phyloP scores from a whole-genome alignment of 2,113 vertebrate species.

The Chlorocebus sabaeus region DNA sequence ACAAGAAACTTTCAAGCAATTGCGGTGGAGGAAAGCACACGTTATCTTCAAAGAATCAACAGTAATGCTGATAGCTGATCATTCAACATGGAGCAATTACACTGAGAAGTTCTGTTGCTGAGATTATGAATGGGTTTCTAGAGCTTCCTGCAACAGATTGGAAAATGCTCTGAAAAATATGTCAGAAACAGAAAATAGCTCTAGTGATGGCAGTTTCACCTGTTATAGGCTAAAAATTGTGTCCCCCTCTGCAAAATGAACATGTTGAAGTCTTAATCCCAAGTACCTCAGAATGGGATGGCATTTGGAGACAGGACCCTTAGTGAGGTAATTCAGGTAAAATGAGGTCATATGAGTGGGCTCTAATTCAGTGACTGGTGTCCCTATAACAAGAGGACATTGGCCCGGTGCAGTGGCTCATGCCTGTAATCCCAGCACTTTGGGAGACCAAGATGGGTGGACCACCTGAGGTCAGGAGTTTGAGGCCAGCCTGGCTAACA shows the following conservation, averaged over 20 bases:
- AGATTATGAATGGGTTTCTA: accelerated
- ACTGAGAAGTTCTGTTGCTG: background rate
- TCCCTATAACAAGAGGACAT: background rate
- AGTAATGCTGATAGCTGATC: too few species aligned
- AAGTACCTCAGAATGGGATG: background rate
- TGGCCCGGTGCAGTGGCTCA: too few species aligned
- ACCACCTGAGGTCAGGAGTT: too few species aligned
- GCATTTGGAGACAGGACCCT: background rate
- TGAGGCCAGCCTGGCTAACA: too few species aligned
- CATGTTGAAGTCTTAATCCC: background rate
- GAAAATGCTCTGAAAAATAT: background rate
- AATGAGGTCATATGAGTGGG: background rate
- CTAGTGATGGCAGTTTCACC: background rate
- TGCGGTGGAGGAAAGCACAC: too few species aligned
- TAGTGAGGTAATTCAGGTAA: background rate
- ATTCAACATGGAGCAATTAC: accelerated
- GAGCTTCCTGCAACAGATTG: background rate
- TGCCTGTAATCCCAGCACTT: too few species aligned
- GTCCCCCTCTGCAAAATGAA: background rate
- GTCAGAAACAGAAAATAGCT: background rate
- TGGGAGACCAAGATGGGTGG: too few species aligned
- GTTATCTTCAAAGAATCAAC: background rate
- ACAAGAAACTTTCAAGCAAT: background rate
- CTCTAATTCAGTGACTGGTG: background rate
- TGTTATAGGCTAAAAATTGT: background rate